phyloP scores from a whole-genome alignment of 2,113 vertebrate genomes.

The Mirounga angustirostris region DNA sequence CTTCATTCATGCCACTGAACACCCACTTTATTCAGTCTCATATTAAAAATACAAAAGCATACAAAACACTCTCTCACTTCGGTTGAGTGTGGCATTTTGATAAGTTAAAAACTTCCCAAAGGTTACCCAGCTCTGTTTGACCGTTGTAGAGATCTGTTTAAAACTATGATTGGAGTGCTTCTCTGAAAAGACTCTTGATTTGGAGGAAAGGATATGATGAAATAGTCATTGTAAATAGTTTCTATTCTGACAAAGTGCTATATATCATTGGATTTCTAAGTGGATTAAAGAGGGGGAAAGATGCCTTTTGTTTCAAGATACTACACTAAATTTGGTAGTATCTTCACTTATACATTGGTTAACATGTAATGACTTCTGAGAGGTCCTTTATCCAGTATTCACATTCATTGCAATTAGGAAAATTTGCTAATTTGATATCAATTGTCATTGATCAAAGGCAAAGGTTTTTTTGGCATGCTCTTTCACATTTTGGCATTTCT shows the following conservation, averaged over 20 bases:
- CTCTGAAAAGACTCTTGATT: constrained; percentile 48
- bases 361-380: neutral
- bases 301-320: neutral
- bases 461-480: neutral
- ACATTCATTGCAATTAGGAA: neutral
- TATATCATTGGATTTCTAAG: neutral
- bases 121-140: constrained; percentile 59
- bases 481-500: neutral
- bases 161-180: constrained; percentile 44
- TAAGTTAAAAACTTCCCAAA: constrained; percentile 71
- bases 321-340: neutral
- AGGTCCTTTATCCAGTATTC: neutral
- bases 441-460: neutral
- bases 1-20: neutral
- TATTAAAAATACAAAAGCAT: neutral
- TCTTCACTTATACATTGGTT: neutral
- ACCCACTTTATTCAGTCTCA: neutral
- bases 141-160: constrained; percentile 61
- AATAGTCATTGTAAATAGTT: neutral
- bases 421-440: neutral
- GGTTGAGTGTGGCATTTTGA: constrained; percentile 58
- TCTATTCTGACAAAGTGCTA: constrained; percentile 24
- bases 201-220: neutral
- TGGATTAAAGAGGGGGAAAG: neutral
- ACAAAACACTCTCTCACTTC: neutral